phyloP scores from a whole-genome alignment of 2,888 invertebrate genomes.

The Diachrysia chrysitis region DNA sequence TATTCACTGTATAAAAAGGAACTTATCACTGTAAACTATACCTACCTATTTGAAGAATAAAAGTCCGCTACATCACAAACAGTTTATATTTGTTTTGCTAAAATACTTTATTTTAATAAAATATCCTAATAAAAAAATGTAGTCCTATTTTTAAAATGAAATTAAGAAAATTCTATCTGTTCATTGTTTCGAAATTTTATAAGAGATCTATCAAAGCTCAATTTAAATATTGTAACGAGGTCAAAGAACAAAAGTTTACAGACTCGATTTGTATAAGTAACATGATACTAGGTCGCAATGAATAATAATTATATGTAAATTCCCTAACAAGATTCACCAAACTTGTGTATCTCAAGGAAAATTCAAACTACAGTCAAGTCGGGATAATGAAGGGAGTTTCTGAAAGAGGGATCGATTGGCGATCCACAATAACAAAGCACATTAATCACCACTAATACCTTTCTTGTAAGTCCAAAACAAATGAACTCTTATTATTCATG shows the following conservation, averaged over 20 bases:
- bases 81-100: too few species aligned
- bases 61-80: too few species aligned
- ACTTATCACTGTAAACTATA: too few species aligned
- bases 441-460: slow-evolving; percentile 60
- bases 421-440: slow-evolving; percentile 52
- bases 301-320: slow-evolving; percentile 55
- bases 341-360: slow-evolving; percentile 33
- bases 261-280: slow-evolving; percentile 31
- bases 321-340: slow-evolving; percentile 47
- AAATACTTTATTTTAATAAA: too few species aligned
- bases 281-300: slow-evolving; percentile 31
- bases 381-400: slow-evolving; percentile 48
- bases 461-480: slow-evolving; percentile 51
- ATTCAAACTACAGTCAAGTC: slow-evolving; percentile 32
- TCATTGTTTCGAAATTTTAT: background rate
- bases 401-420: slow-evolving; percentile 40
- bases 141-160: background rate
- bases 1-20: too few species aligned
- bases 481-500: slow-evolving; percentile 38
- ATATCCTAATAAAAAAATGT: too few species aligned
- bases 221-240: slow-evolving; percentile 13
- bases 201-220: slow-evolving; percentile 12
- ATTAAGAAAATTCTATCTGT: background rate
- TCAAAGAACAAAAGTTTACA: slow-evolving; percentile 32
- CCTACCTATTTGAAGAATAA: too few species aligned